Evolutionary conservation across 2,113 vertebrate genomes (phyloP), one percentile per base, ranked within the genome.

Genomic region (Synchiropus splendidus): DNA sequence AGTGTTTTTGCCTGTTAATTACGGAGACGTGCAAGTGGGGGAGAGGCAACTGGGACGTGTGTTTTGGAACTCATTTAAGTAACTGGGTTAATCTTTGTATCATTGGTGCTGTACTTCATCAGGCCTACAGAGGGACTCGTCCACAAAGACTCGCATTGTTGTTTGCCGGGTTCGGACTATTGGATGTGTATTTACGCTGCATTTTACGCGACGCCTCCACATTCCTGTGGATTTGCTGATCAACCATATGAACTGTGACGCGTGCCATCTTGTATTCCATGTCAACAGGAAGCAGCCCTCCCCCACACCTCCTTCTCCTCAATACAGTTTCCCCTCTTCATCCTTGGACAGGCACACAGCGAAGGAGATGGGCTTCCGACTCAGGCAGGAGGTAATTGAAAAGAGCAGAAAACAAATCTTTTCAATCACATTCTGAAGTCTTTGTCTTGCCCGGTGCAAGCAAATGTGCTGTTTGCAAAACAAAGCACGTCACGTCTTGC

Each of bases 381-480:
- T 65, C 21, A 44, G 50, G 48, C 31, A 6, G 54, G 48, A 67
- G 38, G 65, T 74, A 79, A 78, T 75, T 78, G 74, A 79, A 80
- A 81, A 78, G 61, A 49, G 45, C 35, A 64, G 56, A 62, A 78
- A 77, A 69, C 30, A 68, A 74, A 67, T 73, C 51, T 77, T 81
- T 80, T 77, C 73, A 74, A 70, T 73, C 61, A 45, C 21, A 47
- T 70, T 62, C 48, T 38, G 53, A 71, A 78, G 72, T 60, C 60
- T 75, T 70, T 75, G 70, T 79, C 62, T 66, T 59, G 43, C 41
- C n/a, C 9, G 48, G 30, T 45, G 41, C 57, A 58, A 44, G 50
- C 45, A 77, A 77, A 81, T 55, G 51, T 45, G 48, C 17, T 45
- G 16, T 64, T 64, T 53, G 54, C 49, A 50, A 76, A 77, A 82